Conservation (phyloP, 2,113 vertebrate species). For the Bambusicola thoracicus region DNA sequence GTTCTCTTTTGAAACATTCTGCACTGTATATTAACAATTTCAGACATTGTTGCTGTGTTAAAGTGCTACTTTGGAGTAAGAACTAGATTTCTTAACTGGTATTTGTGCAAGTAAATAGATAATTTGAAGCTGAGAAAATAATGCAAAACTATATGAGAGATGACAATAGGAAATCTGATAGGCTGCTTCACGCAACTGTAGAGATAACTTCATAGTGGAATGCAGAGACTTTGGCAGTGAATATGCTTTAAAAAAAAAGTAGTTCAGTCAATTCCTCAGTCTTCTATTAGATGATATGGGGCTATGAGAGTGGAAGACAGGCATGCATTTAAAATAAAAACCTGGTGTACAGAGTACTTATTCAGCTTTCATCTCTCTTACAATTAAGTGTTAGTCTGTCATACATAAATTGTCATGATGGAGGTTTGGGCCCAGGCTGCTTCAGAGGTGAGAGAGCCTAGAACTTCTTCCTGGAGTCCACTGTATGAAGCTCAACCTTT, state of each 20-base stretch:
- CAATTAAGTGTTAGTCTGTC: not conserved
- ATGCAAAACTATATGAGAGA: not conserved
- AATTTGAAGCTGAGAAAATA: not conserved
- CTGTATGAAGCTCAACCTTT: not conserved
- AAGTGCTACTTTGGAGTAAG: not conserved
- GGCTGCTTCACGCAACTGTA: not conserved
- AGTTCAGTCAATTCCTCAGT: not conserved
- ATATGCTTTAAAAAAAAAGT: not conserved
- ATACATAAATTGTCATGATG: not conserved
- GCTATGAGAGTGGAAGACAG: not conserved
- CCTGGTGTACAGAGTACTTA: not conserved
- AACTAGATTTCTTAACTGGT: not conserved
- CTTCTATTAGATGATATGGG: not conserved
- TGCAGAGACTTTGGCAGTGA: accelerated
- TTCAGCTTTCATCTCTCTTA: not conserved
- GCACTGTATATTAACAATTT: not conserved
- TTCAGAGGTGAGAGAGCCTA: not conserved
- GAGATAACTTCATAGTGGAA: not conserved
- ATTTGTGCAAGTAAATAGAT: not conserved
- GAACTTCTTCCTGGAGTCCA: not conserved
- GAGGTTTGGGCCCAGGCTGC: not conserved
- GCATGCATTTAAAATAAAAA: not conserved
- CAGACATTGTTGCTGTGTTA: accelerated
- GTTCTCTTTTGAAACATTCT: not conserved
- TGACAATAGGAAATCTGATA: not conserved